Conservation (phyloP, 2,113 vertebrate species). For the Psittacus erithacus region DNA sequence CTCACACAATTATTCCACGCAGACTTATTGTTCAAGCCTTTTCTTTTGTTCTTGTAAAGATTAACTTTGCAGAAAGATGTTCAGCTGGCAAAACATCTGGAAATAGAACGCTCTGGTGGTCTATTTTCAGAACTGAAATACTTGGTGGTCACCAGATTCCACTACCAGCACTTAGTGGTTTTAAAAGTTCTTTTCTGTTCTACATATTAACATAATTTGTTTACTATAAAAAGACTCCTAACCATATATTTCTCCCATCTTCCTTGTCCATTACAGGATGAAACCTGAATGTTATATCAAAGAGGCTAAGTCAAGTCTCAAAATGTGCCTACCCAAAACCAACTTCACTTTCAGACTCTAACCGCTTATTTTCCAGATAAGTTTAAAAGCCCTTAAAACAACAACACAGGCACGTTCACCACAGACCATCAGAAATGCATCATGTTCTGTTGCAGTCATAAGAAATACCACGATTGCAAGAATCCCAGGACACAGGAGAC, state of each 20-base stretch:
- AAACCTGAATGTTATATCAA: constrained; percentile 1
- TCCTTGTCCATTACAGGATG: not conserved
- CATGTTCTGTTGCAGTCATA: not conserved
- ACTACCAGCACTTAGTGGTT: constrained; percentile 50
- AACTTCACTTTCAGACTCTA: not conserved
- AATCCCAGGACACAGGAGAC: not conserved
- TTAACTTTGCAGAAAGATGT: not conserved
- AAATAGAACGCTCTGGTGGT: not conserved
- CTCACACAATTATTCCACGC: not conserved
- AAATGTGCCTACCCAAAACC: not conserved
- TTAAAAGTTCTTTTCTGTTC: constrained; percentile 52
- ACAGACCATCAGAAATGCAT: not conserved
- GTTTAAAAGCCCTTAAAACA: not conserved
- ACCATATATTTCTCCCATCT: constrained; percentile 12
- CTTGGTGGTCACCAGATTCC: constrained; percentile 17
- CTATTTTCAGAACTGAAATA: constrained; percentile 50
- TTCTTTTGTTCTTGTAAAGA: constrained; percentile 28
- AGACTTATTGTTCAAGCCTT: not conserved
- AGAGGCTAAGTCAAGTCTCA: not conserved
- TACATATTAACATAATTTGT: constrained; percentile 18
- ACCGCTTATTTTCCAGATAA: not conserved
- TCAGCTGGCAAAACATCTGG: not conserved
- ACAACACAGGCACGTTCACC: not conserved
- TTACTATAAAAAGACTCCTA: constrained; percentile 55
- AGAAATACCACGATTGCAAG: not conserved